phyloP scores from a whole-genome alignment of 2,113 vertebrate species.

The Sclerurus mexicanus region DNA sequence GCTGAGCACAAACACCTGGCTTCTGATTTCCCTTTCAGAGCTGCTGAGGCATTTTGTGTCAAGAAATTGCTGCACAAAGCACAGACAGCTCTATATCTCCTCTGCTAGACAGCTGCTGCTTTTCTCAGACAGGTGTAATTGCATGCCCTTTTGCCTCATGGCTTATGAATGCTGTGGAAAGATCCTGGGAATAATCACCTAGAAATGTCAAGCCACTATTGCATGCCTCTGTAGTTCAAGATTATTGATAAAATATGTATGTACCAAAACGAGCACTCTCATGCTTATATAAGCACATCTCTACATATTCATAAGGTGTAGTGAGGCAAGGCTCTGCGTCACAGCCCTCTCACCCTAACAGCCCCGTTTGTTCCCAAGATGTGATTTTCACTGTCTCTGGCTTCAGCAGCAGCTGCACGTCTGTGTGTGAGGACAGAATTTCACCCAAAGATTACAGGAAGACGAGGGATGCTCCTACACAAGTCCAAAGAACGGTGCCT shows the following conservation, averaged over 20 bases:
- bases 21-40: neutral
- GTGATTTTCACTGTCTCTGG: neutral
- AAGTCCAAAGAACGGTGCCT: neutral
- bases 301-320: conserved; percentile 36
- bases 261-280: neutral
- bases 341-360: conserved; percentile 1
- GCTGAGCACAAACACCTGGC: neutral
- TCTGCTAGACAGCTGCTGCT: neutral
- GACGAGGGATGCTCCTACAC: neutral
- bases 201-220: neutral
- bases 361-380: neutral
- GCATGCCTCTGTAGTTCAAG: neutral
- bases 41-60: neutral
- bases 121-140: neutral
- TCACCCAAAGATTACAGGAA: neutral
- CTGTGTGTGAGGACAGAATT: neutral
- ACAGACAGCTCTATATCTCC: neutral
- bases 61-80: neutral
- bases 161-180: neutral
- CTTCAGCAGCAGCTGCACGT: neutral
- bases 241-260: conserved; percentile 60
- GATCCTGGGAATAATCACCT: neutral
- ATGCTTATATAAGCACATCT: conserved; percentile 33
- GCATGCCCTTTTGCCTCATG: neutral
- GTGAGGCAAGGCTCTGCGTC: neutral